A percentile compares a stretch with the other conserved stretches of the same genome.
These are phyloP conservation scores for Blastobasis adustella DNA, from an alignment of 2,888 invertebrate genomes.

Conservation along the genomic window DNA sequence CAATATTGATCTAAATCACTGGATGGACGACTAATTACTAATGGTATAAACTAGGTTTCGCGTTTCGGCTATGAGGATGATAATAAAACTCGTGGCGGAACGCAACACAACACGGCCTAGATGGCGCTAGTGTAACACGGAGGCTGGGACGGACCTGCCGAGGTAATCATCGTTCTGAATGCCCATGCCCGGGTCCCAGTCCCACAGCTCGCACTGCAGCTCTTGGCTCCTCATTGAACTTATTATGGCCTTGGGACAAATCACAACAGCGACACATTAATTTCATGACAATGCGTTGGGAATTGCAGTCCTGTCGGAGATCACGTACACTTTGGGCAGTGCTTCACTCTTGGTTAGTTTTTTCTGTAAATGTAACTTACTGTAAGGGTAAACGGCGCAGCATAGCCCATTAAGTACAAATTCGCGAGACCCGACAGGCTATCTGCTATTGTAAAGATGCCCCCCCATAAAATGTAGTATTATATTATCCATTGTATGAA, in stretches of 20 bases:
- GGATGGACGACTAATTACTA: too few species aligned
- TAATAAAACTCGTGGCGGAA: slow-evolving; percentile 11
- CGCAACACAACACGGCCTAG: slow-evolving; percentile 31
- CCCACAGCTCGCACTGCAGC: slow-evolving; percentile 85
- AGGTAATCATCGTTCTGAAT: slow-evolving; percentile 87
- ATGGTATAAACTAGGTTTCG: neutral
- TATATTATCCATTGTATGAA: too few species aligned
- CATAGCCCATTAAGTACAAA: too few species aligned
- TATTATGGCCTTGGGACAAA: slow-evolving; percentile 82
- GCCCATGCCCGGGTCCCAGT: slow-evolving; percentile 88
- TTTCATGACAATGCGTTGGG: neutral
- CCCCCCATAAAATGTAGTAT: too few species aligned
- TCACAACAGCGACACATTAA: slow-evolving; percentile 32
- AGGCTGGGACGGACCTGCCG: slow-evolving; percentile 81
- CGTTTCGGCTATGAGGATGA: slow-evolving; percentile 2
- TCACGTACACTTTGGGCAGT: too few species aligned
- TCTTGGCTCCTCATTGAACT: slow-evolving; percentile 83
- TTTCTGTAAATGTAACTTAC: too few species aligned
- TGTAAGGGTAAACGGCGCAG: too few species aligned
- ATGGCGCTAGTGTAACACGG: slow-evolving; percentile 32
- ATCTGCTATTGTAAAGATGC: too few species aligned
- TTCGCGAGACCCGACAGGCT: too few species aligned
- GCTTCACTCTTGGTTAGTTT: too few species aligned
- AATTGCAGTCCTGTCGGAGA: too few species aligned
- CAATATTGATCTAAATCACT: too few species aligned